Conservation (phyloP, 2,888 invertebrate species). For the Calameuta pallipes region DNA sequence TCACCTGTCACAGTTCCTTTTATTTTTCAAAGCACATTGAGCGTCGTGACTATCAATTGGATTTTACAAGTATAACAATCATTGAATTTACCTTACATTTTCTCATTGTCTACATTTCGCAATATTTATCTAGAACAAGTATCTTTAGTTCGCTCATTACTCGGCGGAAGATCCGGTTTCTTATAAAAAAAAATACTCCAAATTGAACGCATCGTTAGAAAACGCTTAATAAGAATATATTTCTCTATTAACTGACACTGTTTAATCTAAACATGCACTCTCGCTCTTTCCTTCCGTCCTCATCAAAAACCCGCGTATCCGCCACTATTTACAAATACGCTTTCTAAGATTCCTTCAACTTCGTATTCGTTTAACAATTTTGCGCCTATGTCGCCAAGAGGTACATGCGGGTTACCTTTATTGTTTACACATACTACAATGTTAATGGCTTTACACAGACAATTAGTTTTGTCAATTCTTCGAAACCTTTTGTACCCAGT, state of each 20-base stretch:
- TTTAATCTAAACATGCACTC: background rate
- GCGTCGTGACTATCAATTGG: background rate
- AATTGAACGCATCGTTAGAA: background rate
- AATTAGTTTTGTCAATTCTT: background rate
- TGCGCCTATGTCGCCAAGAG: background rate
- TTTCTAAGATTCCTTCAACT: conserved; percentile 4
- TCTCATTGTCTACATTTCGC: background rate
- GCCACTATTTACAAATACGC: background rate
- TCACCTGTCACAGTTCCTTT: background rate
- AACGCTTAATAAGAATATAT: background rate
- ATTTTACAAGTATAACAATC: background rate
- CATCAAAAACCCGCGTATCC: background rate
- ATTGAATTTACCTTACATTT: background rate
- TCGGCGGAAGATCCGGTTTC: background rate
- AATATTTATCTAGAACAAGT: background rate
- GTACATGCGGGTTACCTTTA: conserved; percentile 5
- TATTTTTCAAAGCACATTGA: background rate
- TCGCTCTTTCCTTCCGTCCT: background rate
- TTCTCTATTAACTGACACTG: background rate
- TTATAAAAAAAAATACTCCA: background rate
- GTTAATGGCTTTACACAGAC: background rate
- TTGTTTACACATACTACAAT: background rate
- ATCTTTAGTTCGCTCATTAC: background rate
- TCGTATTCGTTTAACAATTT: conserved; percentile 20
- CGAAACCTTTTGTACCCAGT: background rate